Base-by-base conservation (phyloP, 2,113 vertebrate species). In the Motacilla tschutschensis region DNA sequence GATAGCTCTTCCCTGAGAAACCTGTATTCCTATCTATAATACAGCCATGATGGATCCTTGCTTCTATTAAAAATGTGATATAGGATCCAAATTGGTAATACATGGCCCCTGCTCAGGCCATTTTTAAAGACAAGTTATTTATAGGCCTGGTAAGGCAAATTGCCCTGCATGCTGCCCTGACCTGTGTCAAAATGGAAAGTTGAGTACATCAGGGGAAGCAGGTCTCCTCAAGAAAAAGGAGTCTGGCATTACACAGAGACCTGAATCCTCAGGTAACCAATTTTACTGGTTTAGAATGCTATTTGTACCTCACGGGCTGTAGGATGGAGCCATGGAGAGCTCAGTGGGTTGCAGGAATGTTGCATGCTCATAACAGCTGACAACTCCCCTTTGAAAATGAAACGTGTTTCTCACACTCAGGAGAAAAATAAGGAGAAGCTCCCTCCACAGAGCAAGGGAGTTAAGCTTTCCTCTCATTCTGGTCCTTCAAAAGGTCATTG, bases 401-500 rank as follows among this genome's bases (percentile, higher is more conserved):
- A 91, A 48, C 44, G 16, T 87, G 22, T 69, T 85, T 55, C 69
- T 58, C 72, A 19, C 69, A 17, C 71, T 90, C 69, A 48, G 12
- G 72, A 91, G 47, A 88, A 95, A 95, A 95, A 93, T 82, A 93
- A 80, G 79, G 84, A 92, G 87, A 80, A 25, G 16, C 48, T 81
- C 50, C 71, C 79, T 47, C 12, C 14, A 17, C 31, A 26, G 43
- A 79, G 35, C 17, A 13, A 59, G 29, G 78, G 48, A 94, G n/a
- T 54, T 65, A 70, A 92, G 53, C 29, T 62, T 75, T 83, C 59
- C 83, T 89, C 35, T 86, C 76, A 31, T 70, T 76, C 74, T 69
- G 55, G 46, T 22, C 77, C 92, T 91, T 95, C 86, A 57, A 96
- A 97, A 94, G 88, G 91, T 95, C 93, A 85, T 46, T 62, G 83